Conservation (phyloP, 2,113 vertebrate genomes). For the Microcebus lehilahytsara region DNA sequence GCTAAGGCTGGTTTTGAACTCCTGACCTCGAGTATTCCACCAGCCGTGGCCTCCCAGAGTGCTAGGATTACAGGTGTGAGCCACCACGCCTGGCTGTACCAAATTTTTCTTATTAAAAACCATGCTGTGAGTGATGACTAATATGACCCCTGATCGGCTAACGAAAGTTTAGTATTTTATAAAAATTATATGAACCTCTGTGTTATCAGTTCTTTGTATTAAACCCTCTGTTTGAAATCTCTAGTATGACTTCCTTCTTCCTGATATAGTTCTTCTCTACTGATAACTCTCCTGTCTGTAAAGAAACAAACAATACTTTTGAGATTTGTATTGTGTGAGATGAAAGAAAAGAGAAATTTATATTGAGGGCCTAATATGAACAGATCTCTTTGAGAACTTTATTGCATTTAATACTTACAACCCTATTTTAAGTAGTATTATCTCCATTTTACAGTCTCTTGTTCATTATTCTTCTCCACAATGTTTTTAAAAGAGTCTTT, state of each 20-base stretch:
- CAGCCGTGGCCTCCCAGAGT: too few species aligned
- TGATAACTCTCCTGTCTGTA: not conserved
- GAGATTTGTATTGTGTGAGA: not conserved
- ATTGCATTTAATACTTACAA: not conserved
- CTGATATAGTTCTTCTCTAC: not conserved
- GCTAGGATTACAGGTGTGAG: too few species aligned
- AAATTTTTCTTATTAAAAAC: not conserved
- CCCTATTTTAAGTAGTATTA: not conserved
- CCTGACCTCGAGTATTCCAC: too few species aligned
- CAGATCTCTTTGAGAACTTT: not conserved
- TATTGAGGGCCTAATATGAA: not conserved
- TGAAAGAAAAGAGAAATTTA: not conserved
- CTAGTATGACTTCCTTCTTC: not conserved
- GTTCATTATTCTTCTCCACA: not conserved
- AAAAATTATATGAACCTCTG: not conserved
- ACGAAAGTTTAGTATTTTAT: not conserved
- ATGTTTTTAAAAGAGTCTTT: not conserved
- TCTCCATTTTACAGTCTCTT: not conserved
- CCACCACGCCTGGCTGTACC: not conserved
- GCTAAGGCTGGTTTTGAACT: too few species aligned
- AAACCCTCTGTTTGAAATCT: not conserved
- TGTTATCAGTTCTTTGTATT: not conserved
- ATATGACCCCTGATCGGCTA: not conserved
- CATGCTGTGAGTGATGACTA: not conserved
- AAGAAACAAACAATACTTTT: constrained; percentile 26